Base-by-base conservation (phyloP, 2,888 invertebrate species). In the Panopea generosa region DNA sequence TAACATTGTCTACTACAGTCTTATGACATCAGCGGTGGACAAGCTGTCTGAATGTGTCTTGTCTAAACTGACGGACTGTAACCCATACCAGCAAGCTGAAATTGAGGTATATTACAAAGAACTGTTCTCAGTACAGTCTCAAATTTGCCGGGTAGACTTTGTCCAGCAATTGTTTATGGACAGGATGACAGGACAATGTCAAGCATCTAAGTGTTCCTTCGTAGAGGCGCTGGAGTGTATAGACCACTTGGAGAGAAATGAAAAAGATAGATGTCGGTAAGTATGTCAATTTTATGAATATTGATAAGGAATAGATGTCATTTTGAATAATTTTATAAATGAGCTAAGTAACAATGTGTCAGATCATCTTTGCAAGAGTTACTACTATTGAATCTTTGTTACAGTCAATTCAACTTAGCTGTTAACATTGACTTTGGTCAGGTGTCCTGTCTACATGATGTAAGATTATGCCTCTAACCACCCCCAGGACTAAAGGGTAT, bases 201-300 rank as follows among this genome's bases (percentile, higher is more conserved):
- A 20, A 20, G 43, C 62, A n/a, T 57, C 73, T 1, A n/a, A 14
- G 20, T 73, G 73, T 40, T 73, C 72, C 0, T 55, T 61, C 47
- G 16, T 45, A 16, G 55, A 61, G 14, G 62, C 67, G 9, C 22
- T 33, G 24, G 29, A 56, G 2, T 73, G 73, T 56, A 14, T 62
- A 0, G 50, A 27, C 14, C 22, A 62, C 38, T 38, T 63, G 11
- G 16, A 33, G 18, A 24, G 24, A 24, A 2, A 38, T 11, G 33
- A 33, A 1, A 26, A n/a, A 24, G 27, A 18, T n/a, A 24, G 14
- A 6, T 73, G 73, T 55, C 56, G 67, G 73, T 73, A 71, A n/a
- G 65, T 62, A 1, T n/a, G n/a, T n/a, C n/a, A n/a, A n/a, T n/a
- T n/a, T n/a, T n/a, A n/a, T n/a, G n/a, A n/a, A n/a, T n/a, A n/a